These are phyloP conservation scores for Bambusicola thoracicus DNA, from an alignment of 2,113 vertebrate species.

Conservation along the genomic window DNA sequence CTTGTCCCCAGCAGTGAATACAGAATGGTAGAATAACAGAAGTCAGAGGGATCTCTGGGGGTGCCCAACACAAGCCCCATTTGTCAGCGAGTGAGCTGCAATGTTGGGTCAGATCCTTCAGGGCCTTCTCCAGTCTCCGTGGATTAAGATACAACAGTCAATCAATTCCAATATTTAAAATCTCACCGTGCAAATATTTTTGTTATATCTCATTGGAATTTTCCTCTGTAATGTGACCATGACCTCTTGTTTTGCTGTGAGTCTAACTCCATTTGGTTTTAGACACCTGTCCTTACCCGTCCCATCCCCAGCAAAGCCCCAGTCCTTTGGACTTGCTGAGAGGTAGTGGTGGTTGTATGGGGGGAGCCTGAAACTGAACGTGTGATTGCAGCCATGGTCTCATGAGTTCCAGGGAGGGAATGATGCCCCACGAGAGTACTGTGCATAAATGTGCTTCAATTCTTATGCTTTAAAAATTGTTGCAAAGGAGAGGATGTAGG, in stretches of 20 bases:
- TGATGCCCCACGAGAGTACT: neutral
- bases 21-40: neutral
- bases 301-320: neutral
- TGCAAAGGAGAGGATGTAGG: neutral
- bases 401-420: rapidly evolving
- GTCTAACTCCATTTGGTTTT: rapidly evolving
- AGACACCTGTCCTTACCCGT: neutral
- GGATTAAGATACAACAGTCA: neutral
- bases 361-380: neutral
- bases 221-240: neutral
- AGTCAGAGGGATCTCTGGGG: neutral
- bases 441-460: neutral
- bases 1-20: neutral
- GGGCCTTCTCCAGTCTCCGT: neutral
- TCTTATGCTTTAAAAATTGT: neutral
- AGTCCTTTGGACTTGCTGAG: neutral
- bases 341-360: rapidly evolving
- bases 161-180: neutral
- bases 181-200: neutral
- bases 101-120: neutral
- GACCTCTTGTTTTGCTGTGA: neutral
- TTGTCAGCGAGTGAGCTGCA: rapidly evolving
- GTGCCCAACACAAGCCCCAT: neutral
- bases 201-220: neutral
- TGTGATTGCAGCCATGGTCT: rapidly evolving